Evolutionary conservation across 2,888 invertebrate genomes (phyloP), one percentile per base, ranked within the genome.

Genomic region (Athrips mouffetella): DNA sequence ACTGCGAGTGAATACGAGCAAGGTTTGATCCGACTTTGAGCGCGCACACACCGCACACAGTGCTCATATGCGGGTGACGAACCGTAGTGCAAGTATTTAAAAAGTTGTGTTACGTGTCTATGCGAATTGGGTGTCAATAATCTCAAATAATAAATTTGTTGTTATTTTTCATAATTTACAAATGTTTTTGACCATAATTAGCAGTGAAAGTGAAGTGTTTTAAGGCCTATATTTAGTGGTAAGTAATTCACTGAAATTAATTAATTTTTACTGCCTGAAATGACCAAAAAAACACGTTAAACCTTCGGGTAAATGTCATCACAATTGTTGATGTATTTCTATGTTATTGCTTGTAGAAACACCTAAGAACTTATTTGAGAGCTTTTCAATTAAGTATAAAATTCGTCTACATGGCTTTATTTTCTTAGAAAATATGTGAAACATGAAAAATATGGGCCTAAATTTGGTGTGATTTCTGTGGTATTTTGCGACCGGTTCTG

Each of bases 51-150:
- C n/a, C n/a, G n/a, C n/a, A n/a, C n/a, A n/a, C n/a, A n/a, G n/a
- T n/a, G n/a, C n/a, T n/a, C n/a, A n/a, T n/a, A n/a, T n/a, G n/a
- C n/a, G n/a, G n/a, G n/a, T n/a, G n/a, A n/a, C n/a, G n/a, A n/a
- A n/a, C n/a, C n/a, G n/a, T n/a, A n/a, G n/a, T n/a, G n/a, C n/a
- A n/a, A n/a, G n/a, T n/a, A n/a, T n/a, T n/a, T 58, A 52, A 18
- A 58, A 58, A 55, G 62, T 40, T 41, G 60, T 48, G 1, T 18
- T 54, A 52, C 52, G 44, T 21, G 67, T 73, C 72, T 73, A 66
- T 75, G 70, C 54, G 58, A 44, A 51, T 62, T 57, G 67, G 69
- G 70, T 77, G 73, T 76, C 76, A 80, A 76, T 78, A 71, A 67
- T 70, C 66, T 49, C 54, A 60, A 52, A 63, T 54, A 58, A 55